Conservation (phyloP, 2,797 vertebrate genomes). For the Dromococcyx pavoninus region DNA sequence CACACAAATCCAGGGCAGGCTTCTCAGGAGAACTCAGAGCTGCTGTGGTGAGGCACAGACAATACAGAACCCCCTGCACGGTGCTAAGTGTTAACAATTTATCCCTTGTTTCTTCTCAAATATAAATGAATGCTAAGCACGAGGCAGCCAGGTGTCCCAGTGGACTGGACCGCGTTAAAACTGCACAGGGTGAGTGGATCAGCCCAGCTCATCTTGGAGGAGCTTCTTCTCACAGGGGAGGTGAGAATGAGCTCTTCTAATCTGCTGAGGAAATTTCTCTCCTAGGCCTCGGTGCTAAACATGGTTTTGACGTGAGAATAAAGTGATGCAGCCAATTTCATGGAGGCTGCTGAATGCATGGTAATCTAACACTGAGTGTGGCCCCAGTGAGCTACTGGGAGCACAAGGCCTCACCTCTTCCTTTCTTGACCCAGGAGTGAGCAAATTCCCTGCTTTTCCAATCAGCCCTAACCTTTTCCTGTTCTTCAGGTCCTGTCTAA, state of each 20-base stretch:
- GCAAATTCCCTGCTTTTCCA: background rate
- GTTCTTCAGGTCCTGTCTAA: background rate
- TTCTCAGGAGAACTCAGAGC: background rate
- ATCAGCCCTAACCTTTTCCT: background rate
- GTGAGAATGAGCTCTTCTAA: background rate
- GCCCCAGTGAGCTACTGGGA: background rate
- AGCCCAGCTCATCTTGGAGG: background rate
- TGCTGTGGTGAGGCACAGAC: background rate
- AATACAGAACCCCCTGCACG: background rate
- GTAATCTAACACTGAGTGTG: fast-evolving
- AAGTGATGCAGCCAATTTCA: background rate
- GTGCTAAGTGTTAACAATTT: background rate
- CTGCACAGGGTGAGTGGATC: no score
- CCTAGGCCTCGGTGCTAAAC: background rate
- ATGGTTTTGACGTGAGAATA: background rate
- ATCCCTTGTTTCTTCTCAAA: background rate
- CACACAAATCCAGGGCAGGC: background rate
- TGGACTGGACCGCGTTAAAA: fast-evolving
- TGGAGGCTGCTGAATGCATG: fast-evolving
- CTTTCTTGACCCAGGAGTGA: background rate
- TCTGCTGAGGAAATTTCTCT: background rate
- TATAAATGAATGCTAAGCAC: background rate
- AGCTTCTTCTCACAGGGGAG: background rate
- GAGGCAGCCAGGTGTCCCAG: background rate
- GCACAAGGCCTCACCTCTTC: background rate